Base-by-base conservation (phyloP, 2,888 invertebrate species). In the Drosophila phalerata region DNA sequence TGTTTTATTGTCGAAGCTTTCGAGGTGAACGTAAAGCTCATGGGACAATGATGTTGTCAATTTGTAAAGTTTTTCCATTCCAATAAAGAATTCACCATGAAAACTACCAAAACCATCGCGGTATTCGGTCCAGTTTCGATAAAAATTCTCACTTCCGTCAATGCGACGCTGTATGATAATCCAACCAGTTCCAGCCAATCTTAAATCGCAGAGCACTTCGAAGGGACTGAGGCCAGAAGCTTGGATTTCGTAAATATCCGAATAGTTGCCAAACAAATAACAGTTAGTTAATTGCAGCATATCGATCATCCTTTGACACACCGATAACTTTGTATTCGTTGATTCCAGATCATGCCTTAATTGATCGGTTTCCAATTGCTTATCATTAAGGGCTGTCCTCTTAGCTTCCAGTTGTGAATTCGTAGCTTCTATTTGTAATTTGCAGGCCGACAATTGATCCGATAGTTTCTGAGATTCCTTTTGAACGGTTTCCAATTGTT, bases 101-200 rank as follows among this genome's bases (percentile, higher is more conserved):
- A 63, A 13, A 34, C 37, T 22, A 9, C 63, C 63, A n/a, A 63
- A 63, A 11, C 63, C 63, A 3, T 56, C 10, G 1, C 63, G 47
- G 32, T 63, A 63, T 5, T 63, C 56, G 4, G 40, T 42, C 63
- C 63, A 63, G 17, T 56, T 63, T 3, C 63, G 47, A 48, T 56
- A 63, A 15, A 65, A 57, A 22, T 69, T 55, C 28, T 51, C 70
- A 3, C 43, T 61, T 1, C 69, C 69, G 5, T 69, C 28, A 3
- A 70, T 28, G 13, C 69, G 61, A 52, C 71, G 70, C 40, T 70
- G 70, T 42, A 70, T 57, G 1, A 70, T 55, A n/a, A 56, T 63
- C 70, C 70, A 70, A 9, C 71, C 70, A 8, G 42, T 22, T 8
- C 51, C 60, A 9, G 32, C 56, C 19, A 51, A 22, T 10, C 11